Evolutionary conservation across 2,113 vertebrate genomes (phyloP).

Genomic region (Pterophyllum scalare): DNA sequence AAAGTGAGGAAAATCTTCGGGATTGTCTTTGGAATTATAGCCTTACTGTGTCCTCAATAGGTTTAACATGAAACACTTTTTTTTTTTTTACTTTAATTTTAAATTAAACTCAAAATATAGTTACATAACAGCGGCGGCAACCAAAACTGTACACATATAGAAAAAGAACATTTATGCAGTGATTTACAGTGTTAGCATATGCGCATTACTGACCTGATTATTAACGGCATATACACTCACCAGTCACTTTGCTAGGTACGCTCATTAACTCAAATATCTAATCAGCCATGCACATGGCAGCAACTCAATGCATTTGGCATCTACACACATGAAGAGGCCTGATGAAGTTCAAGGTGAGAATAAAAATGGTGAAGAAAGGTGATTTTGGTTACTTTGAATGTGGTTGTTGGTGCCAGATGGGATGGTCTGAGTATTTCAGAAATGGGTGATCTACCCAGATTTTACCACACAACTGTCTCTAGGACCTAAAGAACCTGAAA

Average conservation of each 20-base stretch:
- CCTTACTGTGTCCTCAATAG: background rate
- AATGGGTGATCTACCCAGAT: too few relatives aligned
- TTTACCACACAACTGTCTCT: background rate
- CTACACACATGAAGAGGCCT: background rate
- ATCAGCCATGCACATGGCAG: background rate
- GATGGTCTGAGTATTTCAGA: background rate
- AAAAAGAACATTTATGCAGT: background rate
- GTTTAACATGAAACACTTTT: background rate
- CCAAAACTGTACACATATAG: background rate
- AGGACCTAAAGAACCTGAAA: fast-evolving
- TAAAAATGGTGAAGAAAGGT: background rate
- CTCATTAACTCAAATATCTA: background rate
- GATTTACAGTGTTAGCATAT: background rate
- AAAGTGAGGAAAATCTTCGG: background rate
- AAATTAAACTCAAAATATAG: background rate
- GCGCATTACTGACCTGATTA: background rate
- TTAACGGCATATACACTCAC: background rate
- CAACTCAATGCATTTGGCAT: background rate
- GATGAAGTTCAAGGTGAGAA: background rate
- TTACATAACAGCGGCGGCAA: background rate
- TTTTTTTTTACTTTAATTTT: too few relatives aligned
- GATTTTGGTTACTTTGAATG: background rate
- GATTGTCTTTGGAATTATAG: background rate
- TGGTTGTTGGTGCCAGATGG: background rate
- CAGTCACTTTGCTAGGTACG: background rate